Evolutionary conservation across 1,140 invertebrate genomes (phyloP).

Genomic region (Drosophila ambigua): DNA sequence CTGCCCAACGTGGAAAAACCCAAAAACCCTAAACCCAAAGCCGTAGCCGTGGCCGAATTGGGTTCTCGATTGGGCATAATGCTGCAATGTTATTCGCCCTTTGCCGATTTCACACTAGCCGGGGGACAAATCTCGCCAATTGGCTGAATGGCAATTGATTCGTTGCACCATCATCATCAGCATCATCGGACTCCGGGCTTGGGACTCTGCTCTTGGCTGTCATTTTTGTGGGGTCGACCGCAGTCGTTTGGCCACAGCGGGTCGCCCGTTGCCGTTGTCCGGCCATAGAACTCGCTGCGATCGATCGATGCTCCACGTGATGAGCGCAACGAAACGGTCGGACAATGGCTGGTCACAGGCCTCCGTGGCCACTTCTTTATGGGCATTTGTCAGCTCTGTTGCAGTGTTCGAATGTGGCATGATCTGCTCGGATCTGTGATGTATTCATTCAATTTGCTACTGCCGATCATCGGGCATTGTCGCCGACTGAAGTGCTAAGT

Average conservation of each 20-base stretch:
- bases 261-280: constrained; percentile 16
- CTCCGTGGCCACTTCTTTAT: constrained; percentile 40
- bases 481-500: constrained; percentile 70
- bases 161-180: constrained; percentile 57
- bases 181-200: no score
- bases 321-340: constrained; percentile 53
- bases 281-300: no score
- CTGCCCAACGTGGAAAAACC: neutral
- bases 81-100: constrained; percentile 46
- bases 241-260: constrained; percentile 79
- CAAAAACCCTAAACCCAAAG: constrained; percentile 8
- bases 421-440: constrained; percentile 34
- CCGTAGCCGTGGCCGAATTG: no score
- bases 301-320: constrained; percentile 39
- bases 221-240: constrained; percentile 64
- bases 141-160: constrained; percentile 64
- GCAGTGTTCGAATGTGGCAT: neutral
- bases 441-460: constrained; percentile 56
- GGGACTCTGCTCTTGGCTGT: neutral
- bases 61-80: constrained; percentile 32
- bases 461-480: constrained; percentile 3
- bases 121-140: constrained; percentile 10
- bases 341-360: constrained; percentile 9
- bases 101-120: constrained; percentile 27
- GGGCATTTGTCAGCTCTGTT: constrained; percentile 28